phyloP scores from a whole-genome alignment of 37 sponge, comb jelly and placozoan species.

The Sycon ciliatum region DNA sequence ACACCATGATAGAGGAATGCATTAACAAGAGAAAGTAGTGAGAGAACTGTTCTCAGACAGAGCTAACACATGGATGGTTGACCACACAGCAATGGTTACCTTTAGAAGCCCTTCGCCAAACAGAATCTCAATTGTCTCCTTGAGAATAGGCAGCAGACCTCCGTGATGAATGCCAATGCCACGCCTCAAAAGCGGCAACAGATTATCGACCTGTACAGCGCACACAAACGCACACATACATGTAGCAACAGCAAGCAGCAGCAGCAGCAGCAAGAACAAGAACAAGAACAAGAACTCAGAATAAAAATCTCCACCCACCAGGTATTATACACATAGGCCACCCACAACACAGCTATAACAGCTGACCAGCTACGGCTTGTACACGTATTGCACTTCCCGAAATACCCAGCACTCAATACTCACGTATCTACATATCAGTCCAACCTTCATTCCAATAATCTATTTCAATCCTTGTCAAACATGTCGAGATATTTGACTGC shows the following conservation, averaged over 20 bases:
- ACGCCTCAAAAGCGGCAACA: slow-evolving; percentile 84
- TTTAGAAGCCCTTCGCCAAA: slow-evolving; percentile 94
- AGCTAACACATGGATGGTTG: background rate
- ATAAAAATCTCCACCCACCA: background rate
- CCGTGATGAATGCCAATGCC: slow-evolving; percentile 97
- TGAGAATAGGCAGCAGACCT: slow-evolving; percentile 93
- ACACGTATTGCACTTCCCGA: no score
- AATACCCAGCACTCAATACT: no score
- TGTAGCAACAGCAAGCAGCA: no score
- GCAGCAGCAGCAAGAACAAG: no score
- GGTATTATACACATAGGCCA: background rate
- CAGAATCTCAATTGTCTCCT: slow-evolving; percentile 91
- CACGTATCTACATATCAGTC: no score
- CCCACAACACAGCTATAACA: background rate
- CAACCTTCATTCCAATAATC: no score
- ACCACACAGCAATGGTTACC: slow-evolving; percentile 22
- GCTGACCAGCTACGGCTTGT: no score
- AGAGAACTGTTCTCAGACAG: background rate
- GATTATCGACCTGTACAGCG: slow-evolving; percentile 70
- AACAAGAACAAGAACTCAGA: background rate
- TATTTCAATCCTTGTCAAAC: no score
- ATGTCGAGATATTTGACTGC: no score
- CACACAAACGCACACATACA: background rate
- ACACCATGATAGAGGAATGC: background rate
- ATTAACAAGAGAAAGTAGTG: background rate